Evolutionary conservation across 2,797 vertebrate genomes (phyloP).

Genomic region (Lagodon rhomboides): DNA sequence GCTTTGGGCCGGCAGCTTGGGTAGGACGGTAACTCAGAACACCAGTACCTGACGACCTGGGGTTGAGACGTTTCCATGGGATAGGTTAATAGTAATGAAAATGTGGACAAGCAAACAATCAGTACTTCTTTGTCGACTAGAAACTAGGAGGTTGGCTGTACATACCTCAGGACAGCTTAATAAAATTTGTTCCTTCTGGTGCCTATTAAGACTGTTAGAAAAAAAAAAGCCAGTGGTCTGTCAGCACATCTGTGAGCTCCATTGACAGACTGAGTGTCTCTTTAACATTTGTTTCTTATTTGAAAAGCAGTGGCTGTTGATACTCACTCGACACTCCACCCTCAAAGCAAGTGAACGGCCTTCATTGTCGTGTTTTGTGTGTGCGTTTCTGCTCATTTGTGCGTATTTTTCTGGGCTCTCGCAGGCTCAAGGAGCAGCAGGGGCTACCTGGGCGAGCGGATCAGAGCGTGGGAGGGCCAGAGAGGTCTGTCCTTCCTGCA

Average conservation of each 20-base stretch:
- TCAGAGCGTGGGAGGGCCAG: constrained; percentile 91
- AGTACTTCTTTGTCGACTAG: background rate
- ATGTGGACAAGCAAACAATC: too few species aligned
- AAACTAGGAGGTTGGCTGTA: background rate
- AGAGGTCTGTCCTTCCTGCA: constrained; percentile 91
- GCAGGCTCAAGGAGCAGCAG: constrained; percentile 76
- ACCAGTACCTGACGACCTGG: too few species aligned
- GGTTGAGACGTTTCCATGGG: background rate
- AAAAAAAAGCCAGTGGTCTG: background rate
- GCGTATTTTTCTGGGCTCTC: background rate
- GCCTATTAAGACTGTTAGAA: background rate
- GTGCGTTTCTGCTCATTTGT: background rate
- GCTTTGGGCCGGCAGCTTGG: background rate
- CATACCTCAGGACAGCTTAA: background rate
- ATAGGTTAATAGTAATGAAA: background rate
- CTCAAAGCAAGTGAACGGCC: background rate
- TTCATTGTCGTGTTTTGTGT: background rate
- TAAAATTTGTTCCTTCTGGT: background rate
- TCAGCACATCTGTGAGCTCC: constrained; percentile 38
- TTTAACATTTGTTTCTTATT: constrained; percentile 45
- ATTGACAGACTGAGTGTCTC: background rate
- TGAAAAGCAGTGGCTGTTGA: background rate
- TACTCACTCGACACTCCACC: background rate
- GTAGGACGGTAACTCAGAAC: too few species aligned
- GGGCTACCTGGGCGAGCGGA: constrained; percentile 88